Base-by-base conservation (phyloP, 2,113 vertebrate genomes). In the Ciconia boyciana region DNA sequence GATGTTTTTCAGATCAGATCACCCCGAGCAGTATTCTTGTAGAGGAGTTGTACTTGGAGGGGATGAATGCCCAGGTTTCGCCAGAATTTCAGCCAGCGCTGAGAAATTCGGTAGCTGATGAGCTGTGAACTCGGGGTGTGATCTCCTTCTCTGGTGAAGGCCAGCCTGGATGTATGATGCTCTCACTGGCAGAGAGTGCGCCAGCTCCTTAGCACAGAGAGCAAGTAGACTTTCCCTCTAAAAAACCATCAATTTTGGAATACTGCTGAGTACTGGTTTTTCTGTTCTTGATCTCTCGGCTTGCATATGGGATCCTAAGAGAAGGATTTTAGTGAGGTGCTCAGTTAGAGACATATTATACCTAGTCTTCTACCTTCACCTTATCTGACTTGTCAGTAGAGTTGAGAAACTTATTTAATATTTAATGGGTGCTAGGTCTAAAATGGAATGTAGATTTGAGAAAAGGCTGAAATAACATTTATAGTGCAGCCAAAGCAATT, bases 381-480 rank as follows among this genome's bases (percentile, higher is more conserved):
- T 93, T 54, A 43, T 76, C 31, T 83, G 57, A 65, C 52, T 83
- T 81, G 15, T 54, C 58, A 66, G 7, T 52, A 41, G 39, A 61
- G 41, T 48, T 68, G 43, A 85, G 74, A 85, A 91, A 90, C 41
- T 66, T 39, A 46, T 7, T 32, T 68, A 46, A 60, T 75, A 51
- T 83, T 79, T 80, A 87, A 82, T 34, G 15, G 36, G 4, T 85
- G 5, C 39, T 88, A 34, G 51, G n/a, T 60, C 29, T 80, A 66
- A 84, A 91, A 65, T 32, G 9, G 34, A 87, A 71, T 32, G 13
- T 34, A 54, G 29, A 58, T 83, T 77, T 92, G 49, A 83, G 60
- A 87, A 80, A 96, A 90, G 48, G 34, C 36, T 85, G 90, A 86
- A 93, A 77, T 83, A 80, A 51, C 41, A 52, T 68, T 84, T 93